These are phyloP conservation scores for Diploscapter pachys DNA, from an alignment of 1,140 invertebrate genomes.

Conservation along the genomic window DNA sequence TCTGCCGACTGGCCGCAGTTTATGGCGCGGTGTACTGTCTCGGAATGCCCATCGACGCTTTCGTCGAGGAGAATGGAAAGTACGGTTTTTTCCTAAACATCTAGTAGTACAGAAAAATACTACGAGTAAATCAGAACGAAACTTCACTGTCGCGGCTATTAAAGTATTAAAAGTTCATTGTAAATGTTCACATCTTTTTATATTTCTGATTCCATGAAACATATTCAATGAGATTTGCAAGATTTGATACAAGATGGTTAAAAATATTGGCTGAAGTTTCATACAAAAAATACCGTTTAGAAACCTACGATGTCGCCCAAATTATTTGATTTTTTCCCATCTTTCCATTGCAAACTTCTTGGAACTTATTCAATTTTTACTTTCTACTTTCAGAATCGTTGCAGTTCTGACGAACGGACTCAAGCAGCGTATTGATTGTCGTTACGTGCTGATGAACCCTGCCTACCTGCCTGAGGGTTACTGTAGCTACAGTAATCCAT, in stretches of 20 bases:
- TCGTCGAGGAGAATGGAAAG: slow-evolving; percentile 59
- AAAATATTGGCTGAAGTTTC: no score
- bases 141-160: no score
- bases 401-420: slow-evolving; percentile 27
- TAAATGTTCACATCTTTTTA: no score
- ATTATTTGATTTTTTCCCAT: not conserved
- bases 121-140: no score
- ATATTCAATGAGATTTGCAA: no score
- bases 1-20: slow-evolving; percentile 78
- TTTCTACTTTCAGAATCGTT: slow-evolving; percentile 21
- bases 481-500: not conserved
- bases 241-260: no score
- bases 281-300: not conserved
- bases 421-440: slow-evolving; percentile 32
- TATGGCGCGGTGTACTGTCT: slow-evolving; percentile 91
- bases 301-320: slow-evolving; percentile 17
- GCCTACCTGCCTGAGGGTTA: slow-evolving; percentile 29
- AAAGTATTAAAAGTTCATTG: no score
- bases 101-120: not conserved
- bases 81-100: not conserved
- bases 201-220: no score
- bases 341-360: not conserved
- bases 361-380: not conserved
- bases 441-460: slow-evolving; percentile 27
- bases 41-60: slow-evolving; percentile 66